These are phyloP conservation scores for Drosophila setosimentum DNA, from an alignment of 2,888 invertebrate species.

Conservation along the genomic window DNA sequence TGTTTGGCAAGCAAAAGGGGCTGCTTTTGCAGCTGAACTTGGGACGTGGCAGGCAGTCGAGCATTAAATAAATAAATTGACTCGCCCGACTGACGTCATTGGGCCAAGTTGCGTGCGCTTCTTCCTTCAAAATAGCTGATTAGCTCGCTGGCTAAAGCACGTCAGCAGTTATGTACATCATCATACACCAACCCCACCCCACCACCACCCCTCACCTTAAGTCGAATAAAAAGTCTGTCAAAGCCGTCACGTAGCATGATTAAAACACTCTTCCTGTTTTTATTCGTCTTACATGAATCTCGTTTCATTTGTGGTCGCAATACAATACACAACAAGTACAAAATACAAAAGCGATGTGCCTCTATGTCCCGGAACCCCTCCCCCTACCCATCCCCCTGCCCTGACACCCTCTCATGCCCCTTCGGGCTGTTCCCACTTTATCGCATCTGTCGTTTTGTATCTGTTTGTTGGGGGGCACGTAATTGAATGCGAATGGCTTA, in stretches of 20 bases:
- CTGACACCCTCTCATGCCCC: too few species aligned
- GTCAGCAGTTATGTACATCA: slow-evolving; percentile 16
- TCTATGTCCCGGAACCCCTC: not conserved
- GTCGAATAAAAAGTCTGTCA: not conserved
- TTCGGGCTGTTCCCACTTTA: not conserved
- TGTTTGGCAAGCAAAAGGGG: not conserved
- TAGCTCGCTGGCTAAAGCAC: slow-evolving; percentile 41
- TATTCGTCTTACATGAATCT: slow-evolving; percentile 58
- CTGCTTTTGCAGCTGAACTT: not conserved
- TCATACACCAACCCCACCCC: not conserved
- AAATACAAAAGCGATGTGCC: not conserved
- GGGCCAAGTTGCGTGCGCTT: slow-evolving; percentile 48
- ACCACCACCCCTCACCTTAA: not conserved
- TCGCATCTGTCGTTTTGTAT: slow-evolving; percentile 2
- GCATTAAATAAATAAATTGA: slow-evolving; percentile 59
- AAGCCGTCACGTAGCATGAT: slow-evolving; percentile 37
- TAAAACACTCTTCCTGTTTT: slow-evolving; percentile 61
- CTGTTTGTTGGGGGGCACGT: slow-evolving; percentile 53
- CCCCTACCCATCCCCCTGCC: not conserved
- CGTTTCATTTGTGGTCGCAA: slow-evolving; percentile 34
- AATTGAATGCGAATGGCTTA: slow-evolving; percentile 75
- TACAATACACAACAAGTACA: not conserved
- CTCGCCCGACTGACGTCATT: slow-evolving; percentile 52
- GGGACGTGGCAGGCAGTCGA: slow-evolving; percentile 49
- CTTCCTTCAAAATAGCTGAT: slow-evolving; percentile 48